Conservation (phyloP, 2,888 invertebrate species). For the Caenorhabditis sp. region DNA sequence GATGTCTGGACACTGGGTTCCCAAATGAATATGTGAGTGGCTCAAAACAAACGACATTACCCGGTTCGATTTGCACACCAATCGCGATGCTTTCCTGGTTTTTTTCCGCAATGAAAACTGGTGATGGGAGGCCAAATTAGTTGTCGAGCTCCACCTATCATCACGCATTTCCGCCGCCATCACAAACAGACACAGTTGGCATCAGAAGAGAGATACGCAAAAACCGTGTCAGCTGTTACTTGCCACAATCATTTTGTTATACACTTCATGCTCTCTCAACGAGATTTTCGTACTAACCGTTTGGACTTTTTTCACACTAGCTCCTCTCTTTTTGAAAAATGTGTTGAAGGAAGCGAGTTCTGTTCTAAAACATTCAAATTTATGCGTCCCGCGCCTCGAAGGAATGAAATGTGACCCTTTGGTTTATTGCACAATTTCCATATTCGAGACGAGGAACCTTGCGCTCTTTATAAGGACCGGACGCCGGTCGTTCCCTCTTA, state of each 20-base stretch:
- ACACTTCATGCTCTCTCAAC: conserved; percentile 53
- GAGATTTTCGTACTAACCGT: conserved; percentile 51
- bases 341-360: not conserved
- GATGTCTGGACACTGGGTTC: too few species aligned
- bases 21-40: too few species aligned
- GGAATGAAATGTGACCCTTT: conserved; percentile 37
- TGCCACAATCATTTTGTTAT: conserved; percentile 57
- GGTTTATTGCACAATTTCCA: conserved; percentile 50
- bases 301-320: conserved; percentile 50
- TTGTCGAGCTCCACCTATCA: conserved; percentile 26
- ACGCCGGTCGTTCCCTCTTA: not conserved
- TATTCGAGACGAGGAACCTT: conserved; percentile 8
- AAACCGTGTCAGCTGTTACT: conserved; percentile 55
- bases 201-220: conserved; percentile 39
- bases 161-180: conserved; percentile 45
- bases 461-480: not conserved
- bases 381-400: too few species aligned
- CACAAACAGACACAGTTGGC: conserved; percentile 46
- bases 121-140: too few species aligned
- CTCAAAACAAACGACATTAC: too few species aligned
- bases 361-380: conserved; percentile 17
- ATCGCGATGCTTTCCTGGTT: too few species aligned
- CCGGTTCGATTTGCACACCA: too few species aligned
- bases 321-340: conserved; percentile 3
- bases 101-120: too few species aligned